Conservation (phyloP, 2,113 vertebrate genomes). For the Mustelus asterias region DNA sequence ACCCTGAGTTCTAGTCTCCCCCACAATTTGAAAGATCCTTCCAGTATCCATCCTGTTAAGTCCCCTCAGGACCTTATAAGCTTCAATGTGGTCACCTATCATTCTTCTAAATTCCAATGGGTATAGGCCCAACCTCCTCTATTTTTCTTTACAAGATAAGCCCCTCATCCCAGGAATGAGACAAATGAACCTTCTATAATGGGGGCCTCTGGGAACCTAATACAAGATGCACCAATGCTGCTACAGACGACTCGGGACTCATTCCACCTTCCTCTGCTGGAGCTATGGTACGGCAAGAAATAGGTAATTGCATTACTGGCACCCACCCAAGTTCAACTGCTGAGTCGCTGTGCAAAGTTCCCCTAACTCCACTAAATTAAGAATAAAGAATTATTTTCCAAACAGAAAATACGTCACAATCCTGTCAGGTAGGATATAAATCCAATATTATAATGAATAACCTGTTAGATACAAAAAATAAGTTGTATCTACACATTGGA, state of each 20-base stretch:
- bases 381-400: background rate
- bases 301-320: background rate
- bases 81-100: too few species aligned
- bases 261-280: background rate
- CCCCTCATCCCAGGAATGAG: too few species aligned
- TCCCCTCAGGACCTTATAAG: too few species aligned
- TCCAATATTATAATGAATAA: background rate
- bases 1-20: too few species aligned
- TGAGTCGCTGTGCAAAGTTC: background rate
- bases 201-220: background rate
- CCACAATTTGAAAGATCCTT: too few species aligned
- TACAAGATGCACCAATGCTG: background rate
- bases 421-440: background rate
- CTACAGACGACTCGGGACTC: background rate
- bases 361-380: conserved; percentile 4
- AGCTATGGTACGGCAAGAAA: background rate
- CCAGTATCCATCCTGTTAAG: too few species aligned
- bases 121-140: too few species aligned
- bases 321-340: background rate
- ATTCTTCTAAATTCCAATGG: too few species aligned
- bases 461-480: background rate
- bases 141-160: too few species aligned
- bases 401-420: background rate
- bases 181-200: background rate
- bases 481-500: background rate